phyloP scores from a whole-genome alignment of 1,140 invertebrate species.

The Zaprionus taronus region DNA sequence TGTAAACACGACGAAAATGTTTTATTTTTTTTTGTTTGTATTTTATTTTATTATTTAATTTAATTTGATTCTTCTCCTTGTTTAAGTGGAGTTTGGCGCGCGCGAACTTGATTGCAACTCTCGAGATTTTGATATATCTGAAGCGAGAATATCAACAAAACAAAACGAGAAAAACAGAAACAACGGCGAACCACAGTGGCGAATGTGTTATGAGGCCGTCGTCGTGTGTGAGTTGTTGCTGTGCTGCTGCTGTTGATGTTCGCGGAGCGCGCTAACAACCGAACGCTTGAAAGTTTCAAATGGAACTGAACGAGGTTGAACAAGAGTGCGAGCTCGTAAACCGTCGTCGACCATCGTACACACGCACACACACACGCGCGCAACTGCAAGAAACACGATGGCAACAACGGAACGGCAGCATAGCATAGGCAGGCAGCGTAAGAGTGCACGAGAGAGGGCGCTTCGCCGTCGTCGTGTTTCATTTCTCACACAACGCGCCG shows the following conservation, averaged over 20 bases:
- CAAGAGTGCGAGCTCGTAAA: conserved; percentile 27
- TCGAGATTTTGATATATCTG: conserved; percentile 4
- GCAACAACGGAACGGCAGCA: not conserved
- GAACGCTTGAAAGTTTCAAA: conserved; percentile 48
- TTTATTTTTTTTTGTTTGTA: not conserved
- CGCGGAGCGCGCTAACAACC: conserved; percentile 48
- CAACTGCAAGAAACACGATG: not conserved
- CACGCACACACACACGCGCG: not conserved
- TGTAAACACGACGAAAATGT: conserved; percentile 21
- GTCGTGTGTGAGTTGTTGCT: conserved; percentile 10
- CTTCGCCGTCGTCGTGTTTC: not conserved
- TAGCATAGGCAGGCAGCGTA: not conserved
- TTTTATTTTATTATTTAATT: not conserved
- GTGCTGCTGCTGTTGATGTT: conserved; percentile 2
- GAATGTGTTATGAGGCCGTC: conserved; percentile 29
- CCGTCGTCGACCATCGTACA: not conserved
- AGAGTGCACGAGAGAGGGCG: not conserved
- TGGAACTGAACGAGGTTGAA: conserved; percentile 36
- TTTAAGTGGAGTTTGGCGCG: conserved; percentile 35
- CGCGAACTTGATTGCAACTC: conserved; percentile 25
- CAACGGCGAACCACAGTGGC: conserved; percentile 23
- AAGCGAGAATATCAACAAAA: conserved; percentile 32
- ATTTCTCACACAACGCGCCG: not conserved
- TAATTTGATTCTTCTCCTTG: not conserved
- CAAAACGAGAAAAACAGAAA: conserved; percentile 51